A percentile compares a stretch with the other conserved stretches of the same genome.
phyloP scores from a whole-genome alignment of 2,113 vertebrate genomes.

The Platycercus adscitus region DNA sequence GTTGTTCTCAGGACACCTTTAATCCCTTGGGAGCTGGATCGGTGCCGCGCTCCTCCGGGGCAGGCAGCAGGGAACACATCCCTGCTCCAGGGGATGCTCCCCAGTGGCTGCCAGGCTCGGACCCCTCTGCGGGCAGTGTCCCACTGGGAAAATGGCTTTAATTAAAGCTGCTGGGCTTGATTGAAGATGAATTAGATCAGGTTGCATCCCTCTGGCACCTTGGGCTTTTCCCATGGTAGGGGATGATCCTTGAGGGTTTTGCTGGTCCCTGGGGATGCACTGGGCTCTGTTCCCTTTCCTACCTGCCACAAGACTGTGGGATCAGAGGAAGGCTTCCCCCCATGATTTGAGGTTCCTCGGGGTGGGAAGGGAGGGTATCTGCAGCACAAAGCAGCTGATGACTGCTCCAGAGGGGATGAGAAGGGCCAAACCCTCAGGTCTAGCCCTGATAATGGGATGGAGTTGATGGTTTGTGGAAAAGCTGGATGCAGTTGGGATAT shows the following conservation, averaged over 20 bases:
- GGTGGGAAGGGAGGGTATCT: background rate
- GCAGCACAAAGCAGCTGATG: background rate
- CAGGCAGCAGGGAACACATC: background rate
- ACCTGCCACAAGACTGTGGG: background rate
- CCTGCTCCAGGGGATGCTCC: background rate
- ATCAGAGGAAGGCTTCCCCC: background rate
- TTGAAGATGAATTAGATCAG: background rate
- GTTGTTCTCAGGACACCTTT: slow-evolving; percentile 32
- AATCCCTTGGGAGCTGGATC: background rate
- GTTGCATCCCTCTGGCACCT: background rate
- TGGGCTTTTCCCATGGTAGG: background rate
- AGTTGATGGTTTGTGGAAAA: background rate
- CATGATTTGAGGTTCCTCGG: background rate
- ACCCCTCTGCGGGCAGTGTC: background rate
- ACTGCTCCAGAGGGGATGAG: background rate
- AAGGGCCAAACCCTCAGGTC: background rate
- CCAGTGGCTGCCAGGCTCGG: background rate
- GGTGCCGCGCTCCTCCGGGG: background rate
- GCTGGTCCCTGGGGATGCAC: rapidly evolving
- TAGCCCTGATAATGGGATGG: background rate
- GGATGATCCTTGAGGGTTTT: background rate
- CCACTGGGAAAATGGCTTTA: background rate
- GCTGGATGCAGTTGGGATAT: background rate
- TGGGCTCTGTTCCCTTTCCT: background rate
- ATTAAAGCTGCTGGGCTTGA: background rate